Evolutionary conservation across 1,140 invertebrate genomes (phyloP), one percentile per base, ranked within the genome.

Genomic region (Aphelenchoides besseyi): DNA sequence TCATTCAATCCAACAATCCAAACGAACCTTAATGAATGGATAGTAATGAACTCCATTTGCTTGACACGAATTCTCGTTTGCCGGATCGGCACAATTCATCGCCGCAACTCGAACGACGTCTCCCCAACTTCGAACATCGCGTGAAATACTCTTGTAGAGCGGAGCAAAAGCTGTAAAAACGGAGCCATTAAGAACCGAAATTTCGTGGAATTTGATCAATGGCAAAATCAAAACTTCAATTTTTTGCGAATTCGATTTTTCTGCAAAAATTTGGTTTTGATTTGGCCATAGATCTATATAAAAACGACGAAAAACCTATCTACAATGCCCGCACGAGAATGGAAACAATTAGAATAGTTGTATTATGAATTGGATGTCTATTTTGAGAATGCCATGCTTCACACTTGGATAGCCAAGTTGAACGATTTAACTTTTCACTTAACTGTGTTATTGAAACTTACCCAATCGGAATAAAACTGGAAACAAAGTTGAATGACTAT

Each of bases 301-400:
- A n/a, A n/a, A n/a, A n/a, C n/a, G n/a, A n/a, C n/a, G n/a, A n/a
- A n/a, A n/a, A n/a, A n/a, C n/a, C n/a, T n/a, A n/a, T 68, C 81
- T 63, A 52, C 81, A 83, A 71, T 83, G 81, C 3, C 82, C 82
- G 59, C 82, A 83, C 81, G n/a, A n/a, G n/a, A n/a, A n/a, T n/a
- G n/a, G n/a, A n/a, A n/a, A n/a, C n/a, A n/a, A n/a, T n/a, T n/a
- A n/a, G n/a, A n/a, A n/a, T n/a, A n/a, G n/a, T n/a, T n/a, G n/a
- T n/a, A n/a, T n/a, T n/a, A n/a, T n/a, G n/a, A n/a, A n/a, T n/a
- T n/a, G n/a, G n/a, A n/a, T n/a, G n/a, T n/a, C n/a, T n/a, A n/a
- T n/a, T n/a, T n/a, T n/a, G n/a, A n/a, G n/a, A n/a, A n/a, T n/a
- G n/a, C n/a, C n/a, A n/a, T n/a, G n/a, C n/a, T n/a, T n/a, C n/a